Conservation (phyloP, 2,888 invertebrate genomes). For the Parthenolecanium corni region DNA sequence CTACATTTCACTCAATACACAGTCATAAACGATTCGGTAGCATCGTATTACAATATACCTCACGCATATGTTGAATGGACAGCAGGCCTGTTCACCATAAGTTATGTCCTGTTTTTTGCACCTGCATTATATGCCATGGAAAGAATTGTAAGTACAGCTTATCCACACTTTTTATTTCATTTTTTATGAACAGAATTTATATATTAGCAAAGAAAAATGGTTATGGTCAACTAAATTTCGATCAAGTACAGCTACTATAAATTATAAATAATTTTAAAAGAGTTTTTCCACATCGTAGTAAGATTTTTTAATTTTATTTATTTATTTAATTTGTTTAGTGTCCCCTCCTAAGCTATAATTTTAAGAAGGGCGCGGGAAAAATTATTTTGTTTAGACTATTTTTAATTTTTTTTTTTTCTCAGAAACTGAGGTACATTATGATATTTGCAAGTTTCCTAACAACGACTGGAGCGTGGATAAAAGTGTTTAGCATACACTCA, state of each 20-base stretch:
- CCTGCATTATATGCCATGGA: constrained; percentile 94
- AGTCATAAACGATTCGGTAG: constrained; percentile 76
- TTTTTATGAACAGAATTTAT: too few relatives aligned
- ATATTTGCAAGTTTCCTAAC: constrained; percentile 77
- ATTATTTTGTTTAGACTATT: too few relatives aligned
- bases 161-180: too few relatives aligned
- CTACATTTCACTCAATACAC: constrained; percentile 97
- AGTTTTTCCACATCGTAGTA: too few relatives aligned
- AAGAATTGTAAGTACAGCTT: constrained; percentile 78
- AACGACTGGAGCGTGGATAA: constrained; percentile 79
- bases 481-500: constrained; percentile 73
- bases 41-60: constrained; percentile 61
- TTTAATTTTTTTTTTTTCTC: too few relatives aligned
- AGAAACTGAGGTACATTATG: constrained; percentile 74
- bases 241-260: too few relatives aligned
- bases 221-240: too few relatives aligned
- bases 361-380: too few relatives aligned
- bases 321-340: too few relatives aligned
- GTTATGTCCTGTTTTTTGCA: constrained; percentile 93
- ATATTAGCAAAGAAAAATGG: too few relatives aligned
- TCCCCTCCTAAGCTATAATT: too few relatives aligned
- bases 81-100: constrained; percentile 93
- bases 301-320: background rate
- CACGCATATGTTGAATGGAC: constrained; percentile 79
- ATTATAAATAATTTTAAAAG: too few relatives aligned